Conservation (phyloP, 1,140 invertebrate genomes). For the Bursaphelenchus mucronatus region DNA sequence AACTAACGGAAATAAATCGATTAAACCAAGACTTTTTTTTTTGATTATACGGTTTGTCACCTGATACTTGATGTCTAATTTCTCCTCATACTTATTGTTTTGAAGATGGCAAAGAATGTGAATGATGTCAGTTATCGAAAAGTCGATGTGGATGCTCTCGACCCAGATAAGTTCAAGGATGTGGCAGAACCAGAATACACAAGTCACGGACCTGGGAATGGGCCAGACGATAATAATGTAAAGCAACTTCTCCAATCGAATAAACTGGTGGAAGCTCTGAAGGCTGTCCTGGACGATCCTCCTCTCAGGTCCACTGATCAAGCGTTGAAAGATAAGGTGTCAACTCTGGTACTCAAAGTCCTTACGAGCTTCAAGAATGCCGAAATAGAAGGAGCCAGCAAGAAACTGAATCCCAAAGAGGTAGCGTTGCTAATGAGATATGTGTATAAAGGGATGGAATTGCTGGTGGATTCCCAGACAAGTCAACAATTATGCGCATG, state of each 20-base stretch:
- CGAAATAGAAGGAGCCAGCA: constrained; percentile 37
- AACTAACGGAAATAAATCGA: no score
- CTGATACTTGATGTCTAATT: background rate
- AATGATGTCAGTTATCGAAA: constrained; percentile 39
- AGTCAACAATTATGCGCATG: constrained; percentile 39
- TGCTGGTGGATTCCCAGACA: constrained; percentile 27
- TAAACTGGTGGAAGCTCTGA: constrained; percentile 3
- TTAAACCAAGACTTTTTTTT: background rate
- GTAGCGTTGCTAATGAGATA: constrained; percentile 43
- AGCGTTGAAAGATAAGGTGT: constrained; percentile 9
- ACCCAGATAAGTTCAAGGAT: constrained; percentile 36
- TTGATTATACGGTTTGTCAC: background rate
- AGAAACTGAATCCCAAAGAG: constrained; percentile 31
- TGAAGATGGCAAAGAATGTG: constrained; percentile 45
- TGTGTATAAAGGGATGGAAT: constrained; percentile 46
- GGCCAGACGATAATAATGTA: constrained; percentile 1
- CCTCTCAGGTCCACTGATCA: constrained; percentile 4
- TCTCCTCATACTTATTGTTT: background rate
- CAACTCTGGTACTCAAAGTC: constrained; percentile 30
- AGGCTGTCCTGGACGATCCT: background rate
- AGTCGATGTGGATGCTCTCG: constrained; percentile 40
- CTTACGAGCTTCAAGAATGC: constrained; percentile 35
- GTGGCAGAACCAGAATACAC: constrained; percentile 1
- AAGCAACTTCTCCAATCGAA: constrained; percentile 9
- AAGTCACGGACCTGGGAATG: background rate